A percentile compares a stretch with the other conserved stretches of the same genome.
Conservation (phyloP, 2,888 invertebrate genomes). For the Pantelozetes paolii region DNA sequence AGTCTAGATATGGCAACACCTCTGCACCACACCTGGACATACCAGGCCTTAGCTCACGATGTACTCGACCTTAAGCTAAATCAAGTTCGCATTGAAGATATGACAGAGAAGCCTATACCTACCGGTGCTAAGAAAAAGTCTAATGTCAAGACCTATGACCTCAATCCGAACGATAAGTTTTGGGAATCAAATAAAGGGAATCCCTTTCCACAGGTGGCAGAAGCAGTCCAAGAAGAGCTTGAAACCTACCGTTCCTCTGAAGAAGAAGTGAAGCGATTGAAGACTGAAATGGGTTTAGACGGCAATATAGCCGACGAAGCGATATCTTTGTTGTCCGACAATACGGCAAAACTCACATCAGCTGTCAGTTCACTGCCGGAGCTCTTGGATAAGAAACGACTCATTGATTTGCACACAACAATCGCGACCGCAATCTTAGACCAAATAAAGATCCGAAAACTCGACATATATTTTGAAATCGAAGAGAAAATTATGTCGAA, state of each 20-base stretch:
- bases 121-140: constrained; percentile 56
- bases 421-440: constrained; percentile 72
- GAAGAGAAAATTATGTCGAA: constrained; percentile 91
- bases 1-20: constrained; percentile 96
- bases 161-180: constrained; percentile 81
- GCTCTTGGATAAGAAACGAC: constrained; percentile 89
- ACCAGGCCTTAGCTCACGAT: constrained; percentile 96
- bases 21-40: constrained; percentile 99
- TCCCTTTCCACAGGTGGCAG: constrained; percentile 72
- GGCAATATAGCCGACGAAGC: constrained; percentile 51
- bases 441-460: constrained; percentile 66
- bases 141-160: constrained; percentile 62
- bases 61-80: constrained; percentile 86
- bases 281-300: constrained; percentile 70
- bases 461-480: constrained; percentile 94
- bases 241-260: constrained; percentile 90
- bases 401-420: constrained; percentile 98
- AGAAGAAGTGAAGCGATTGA: constrained; percentile 92
- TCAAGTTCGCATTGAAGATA: constrained; percentile 69
- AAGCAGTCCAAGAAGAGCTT: constrained; percentile 95
- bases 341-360: constrained; percentile 84
- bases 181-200: constrained; percentile 88
- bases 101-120: constrained; percentile 52
- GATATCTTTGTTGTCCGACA: constrained; percentile 73
- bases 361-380: constrained; percentile 95